phyloP scores from a whole-genome alignment of 2,113 vertebrate genomes.

The Zootoca vivipara region DNA sequence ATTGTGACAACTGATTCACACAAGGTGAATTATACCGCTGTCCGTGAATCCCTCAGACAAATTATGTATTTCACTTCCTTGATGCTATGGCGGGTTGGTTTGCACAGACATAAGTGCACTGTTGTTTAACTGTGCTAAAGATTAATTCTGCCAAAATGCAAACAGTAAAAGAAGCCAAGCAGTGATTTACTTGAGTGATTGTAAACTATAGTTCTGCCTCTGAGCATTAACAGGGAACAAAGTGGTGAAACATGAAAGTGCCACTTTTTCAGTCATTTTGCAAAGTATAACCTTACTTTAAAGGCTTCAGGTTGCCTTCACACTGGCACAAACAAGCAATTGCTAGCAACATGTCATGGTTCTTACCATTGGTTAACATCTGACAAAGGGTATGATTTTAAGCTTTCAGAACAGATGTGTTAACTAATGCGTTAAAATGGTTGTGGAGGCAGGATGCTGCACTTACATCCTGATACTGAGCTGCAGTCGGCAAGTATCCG shows the following conservation, averaged over 20 bases:
- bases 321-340: slow-evolving; percentile 39
- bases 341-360: slow-evolving; percentile 36
- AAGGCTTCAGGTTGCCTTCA: slow-evolving; percentile 18
- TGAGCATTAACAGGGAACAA: slow-evolving; percentile 6
- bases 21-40: neutral
- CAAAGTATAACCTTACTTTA: slow-evolving; percentile 17
- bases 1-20: neutral
- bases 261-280: slow-evolving; percentile 22
- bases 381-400: slow-evolving; percentile 43
- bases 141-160: neutral
- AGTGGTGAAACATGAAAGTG: neutral
- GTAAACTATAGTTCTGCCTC: neutral
- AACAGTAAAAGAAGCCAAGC: neutral
- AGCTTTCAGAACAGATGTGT: slow-evolving; percentile 18
- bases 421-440: slow-evolving; percentile 7
- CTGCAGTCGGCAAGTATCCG: neutral
- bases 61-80: rapidly evolving
- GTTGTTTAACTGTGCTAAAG: neutral
- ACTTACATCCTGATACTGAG: neutral
- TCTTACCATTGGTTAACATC: neutral
- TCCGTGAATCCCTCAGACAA: neutral
- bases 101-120: neutral
- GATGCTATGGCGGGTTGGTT: neutral
- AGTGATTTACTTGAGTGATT: neutral
- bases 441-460: neutral